A percentile compares a stretch with the other conserved stretches of the same genome.
Conservation (phyloP, 2,113 vertebrate genomes). For the Megalops atlanticus region DNA sequence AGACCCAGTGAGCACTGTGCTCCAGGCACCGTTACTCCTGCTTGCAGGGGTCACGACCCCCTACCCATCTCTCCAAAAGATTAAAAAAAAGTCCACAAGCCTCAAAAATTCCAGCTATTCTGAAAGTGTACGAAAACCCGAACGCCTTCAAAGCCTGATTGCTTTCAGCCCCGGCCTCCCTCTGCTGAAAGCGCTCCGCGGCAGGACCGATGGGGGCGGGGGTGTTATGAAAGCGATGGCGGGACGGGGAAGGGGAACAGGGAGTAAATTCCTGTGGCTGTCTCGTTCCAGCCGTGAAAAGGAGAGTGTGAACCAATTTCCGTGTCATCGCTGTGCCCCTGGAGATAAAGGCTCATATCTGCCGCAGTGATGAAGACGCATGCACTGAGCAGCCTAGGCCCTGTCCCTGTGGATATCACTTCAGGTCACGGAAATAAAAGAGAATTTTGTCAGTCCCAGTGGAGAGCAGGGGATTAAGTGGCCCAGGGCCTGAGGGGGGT, state of each 20-base stretch:
- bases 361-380: not conserved
- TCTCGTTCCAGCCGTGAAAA: not conserved
- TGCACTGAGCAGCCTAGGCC: not conserved
- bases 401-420: not conserved
- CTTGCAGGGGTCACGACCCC: not conserved
- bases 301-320: not conserved
- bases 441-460: slow-evolving; percentile 2
- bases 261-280: not conserved
- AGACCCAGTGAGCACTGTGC: not conserved
- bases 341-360: not conserved
- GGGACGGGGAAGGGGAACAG: not conserved
- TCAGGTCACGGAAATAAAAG: slow-evolving; percentile 10
- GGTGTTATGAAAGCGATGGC: not conserved
- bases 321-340: not conserved
- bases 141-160: slow-evolving; percentile 22
- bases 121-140: not conserved
- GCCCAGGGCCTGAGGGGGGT: not conserved
- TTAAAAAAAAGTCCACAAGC: slow-evolving; percentile 30
- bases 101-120: slow-evolving; percentile 26
- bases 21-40: not conserved
- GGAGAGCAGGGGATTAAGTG: slow-evolving; percentile 4
- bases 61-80: slow-evolving; percentile 5
- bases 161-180: not conserved
- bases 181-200: not conserved
- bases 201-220: not conserved